These are phyloP conservation scores for Sciurus carolinensis DNA, from an alignment of 2,797 vertebrate species.

Conservation along the genomic window DNA sequence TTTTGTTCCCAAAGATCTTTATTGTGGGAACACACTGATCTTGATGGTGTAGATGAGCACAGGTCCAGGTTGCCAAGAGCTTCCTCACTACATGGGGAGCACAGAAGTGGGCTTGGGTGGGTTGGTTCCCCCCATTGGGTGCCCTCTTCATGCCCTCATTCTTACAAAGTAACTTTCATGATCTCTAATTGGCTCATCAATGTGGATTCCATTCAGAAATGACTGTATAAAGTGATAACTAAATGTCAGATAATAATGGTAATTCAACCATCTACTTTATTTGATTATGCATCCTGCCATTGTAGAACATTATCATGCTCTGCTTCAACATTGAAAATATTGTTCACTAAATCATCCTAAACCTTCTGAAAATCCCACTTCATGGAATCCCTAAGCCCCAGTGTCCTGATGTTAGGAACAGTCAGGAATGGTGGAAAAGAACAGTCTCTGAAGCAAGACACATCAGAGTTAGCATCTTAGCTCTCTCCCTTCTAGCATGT, in stretches of 20 bases:
- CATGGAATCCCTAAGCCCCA: not conserved
- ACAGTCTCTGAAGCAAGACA: not conserved
- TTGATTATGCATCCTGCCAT: not conserved
- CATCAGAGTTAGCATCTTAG: not conserved
- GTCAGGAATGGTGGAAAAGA: not conserved
- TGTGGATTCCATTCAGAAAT: not conserved
- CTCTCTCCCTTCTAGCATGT: not conserved
- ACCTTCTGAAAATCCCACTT: not conserved
- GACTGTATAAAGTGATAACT: not conserved
- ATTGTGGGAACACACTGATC: not conserved
- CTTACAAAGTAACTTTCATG: not conserved
- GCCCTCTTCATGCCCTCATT: not conserved
- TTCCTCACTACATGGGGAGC: not conserved
- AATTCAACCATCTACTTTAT: not conserved
- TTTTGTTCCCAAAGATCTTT: constrained; percentile 50
- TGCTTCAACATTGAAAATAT: constrained; percentile 13
- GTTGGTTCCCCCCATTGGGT: not conserved
- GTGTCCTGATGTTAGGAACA: not conserved
- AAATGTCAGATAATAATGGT: not conserved
- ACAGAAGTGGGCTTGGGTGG: not conserved
- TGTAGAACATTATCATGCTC: not conserved
- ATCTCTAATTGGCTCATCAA: not conserved
- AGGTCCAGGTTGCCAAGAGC: not conserved
- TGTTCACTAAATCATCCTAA: constrained; percentile 11
- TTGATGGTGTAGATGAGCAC: not conserved